These are phyloP conservation scores for Podarcis cretensis DNA, from an alignment of 2,113 vertebrate species.

Conservation along the genomic window DNA sequence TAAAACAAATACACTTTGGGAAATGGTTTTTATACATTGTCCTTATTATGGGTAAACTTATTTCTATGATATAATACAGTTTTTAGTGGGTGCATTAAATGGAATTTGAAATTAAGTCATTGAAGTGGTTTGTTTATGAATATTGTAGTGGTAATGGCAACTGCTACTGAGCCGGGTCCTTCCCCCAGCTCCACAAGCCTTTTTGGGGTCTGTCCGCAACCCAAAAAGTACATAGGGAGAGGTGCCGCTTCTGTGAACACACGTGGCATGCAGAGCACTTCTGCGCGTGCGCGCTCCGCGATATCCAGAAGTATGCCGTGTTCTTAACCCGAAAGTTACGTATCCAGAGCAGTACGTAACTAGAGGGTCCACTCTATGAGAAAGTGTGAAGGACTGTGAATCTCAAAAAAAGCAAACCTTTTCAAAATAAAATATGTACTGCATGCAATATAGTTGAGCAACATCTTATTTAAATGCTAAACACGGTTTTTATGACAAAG, in stretches of 20 bases:
- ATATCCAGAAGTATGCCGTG: no score
- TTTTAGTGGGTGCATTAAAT: slow-evolving; percentile 30
- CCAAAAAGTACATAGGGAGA: no score
- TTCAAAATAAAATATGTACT: slow-evolving; percentile 9
- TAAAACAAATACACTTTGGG: slow-evolving; percentile 37
- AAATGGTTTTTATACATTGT: slow-evolving; percentile 42
- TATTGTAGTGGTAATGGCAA: slow-evolving; percentile 21
- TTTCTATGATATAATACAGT: neutral
- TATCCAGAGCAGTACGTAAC: no score
- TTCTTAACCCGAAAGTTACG: no score
- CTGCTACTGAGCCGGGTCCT: slow-evolving; percentile 23
- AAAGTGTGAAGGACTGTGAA: neutral
- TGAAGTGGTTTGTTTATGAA: slow-evolving; percentile 35
- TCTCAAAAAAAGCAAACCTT: neutral
- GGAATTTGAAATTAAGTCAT: slow-evolving; percentile 36
- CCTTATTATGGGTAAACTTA: slow-evolving; percentile 44
- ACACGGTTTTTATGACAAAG: neutral
- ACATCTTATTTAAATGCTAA: neutral
- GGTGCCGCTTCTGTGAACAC: no score
- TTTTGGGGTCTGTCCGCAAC: neutral
- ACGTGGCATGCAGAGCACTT: no score
- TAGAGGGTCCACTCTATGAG: no score
- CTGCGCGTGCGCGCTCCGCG: no score
- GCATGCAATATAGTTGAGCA: neutral
- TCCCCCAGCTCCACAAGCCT: neutral